phyloP scores from a whole-genome alignment of 2,797 vertebrate genomes.

The Mastacembelus armatus region DNA sequence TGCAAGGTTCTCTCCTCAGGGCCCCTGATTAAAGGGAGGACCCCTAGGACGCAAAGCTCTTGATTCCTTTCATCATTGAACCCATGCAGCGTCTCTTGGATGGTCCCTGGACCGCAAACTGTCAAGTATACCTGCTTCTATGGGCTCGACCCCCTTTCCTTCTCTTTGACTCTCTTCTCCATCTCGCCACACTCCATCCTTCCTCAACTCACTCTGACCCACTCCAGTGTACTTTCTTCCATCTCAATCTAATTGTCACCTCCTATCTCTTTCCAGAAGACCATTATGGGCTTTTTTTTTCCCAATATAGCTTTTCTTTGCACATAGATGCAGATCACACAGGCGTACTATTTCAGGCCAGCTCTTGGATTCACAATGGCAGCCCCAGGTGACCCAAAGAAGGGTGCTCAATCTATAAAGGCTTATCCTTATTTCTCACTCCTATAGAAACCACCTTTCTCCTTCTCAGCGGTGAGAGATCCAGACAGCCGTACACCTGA shows the following conservation, averaged over 20 bases:
- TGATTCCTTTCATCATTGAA: constrained; percentile 80
- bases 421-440: constrained; percentile 64
- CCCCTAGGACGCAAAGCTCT: constrained; percentile 78
- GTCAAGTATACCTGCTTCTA: constrained; percentile 83
- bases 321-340: constrained; percentile 68
- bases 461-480: constrained; percentile 63
- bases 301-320: constrained; percentile 34
- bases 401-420: constrained; percentile 63
- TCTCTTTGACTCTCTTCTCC: constrained; percentile 67
- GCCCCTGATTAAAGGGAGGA: constrained; percentile 85
- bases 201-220: constrained; percentile 63
- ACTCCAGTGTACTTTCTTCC: constrained; percentile 70
- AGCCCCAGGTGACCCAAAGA: constrained; percentile 66
- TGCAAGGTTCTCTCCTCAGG: constrained; percentile 78
- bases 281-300: constrained; percentile 47
- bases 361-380: constrained; percentile 69
- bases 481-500: constrained; percentile 72
- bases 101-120: constrained; percentile 79
- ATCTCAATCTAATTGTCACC: constrained; percentile 74
- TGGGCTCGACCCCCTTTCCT: constrained; percentile 63
- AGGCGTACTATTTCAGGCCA: constrained; percentile 57
- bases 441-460: constrained; percentile 59
- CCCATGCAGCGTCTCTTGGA: constrained; percentile 73
- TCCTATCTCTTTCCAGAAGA: constrained; percentile 66
- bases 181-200: constrained; percentile 54